phyloP scores from a whole-genome alignment of 2,797 vertebrate genomes.

The Sebastolobus alascanus region DNA sequence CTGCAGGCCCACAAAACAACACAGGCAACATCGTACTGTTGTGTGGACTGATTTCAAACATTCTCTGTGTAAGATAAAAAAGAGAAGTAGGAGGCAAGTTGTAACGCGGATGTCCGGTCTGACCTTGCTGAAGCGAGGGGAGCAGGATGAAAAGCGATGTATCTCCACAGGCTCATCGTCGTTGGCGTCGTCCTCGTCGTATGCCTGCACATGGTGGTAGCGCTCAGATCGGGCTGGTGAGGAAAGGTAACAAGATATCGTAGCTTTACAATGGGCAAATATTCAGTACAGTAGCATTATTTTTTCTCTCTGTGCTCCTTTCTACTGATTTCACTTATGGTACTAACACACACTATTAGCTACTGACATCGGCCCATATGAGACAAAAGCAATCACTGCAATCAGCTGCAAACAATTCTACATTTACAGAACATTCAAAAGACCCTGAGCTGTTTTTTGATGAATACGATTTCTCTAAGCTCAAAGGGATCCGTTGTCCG shows the following conservation, averaged over 20 bases:
- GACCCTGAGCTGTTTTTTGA: constrained; percentile 9
- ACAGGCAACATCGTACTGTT: not conserved
- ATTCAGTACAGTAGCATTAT: not conserved
- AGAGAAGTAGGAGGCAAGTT: not conserved
- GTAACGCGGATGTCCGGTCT: not conserved
- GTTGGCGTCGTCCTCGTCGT: constrained; percentile 93
- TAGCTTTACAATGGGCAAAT: not conserved
- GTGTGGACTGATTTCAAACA: not conserved
- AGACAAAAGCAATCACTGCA: not conserved
- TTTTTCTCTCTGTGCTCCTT: not conserved
- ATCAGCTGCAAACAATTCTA: not conserved
- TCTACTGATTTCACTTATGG: not conserved
- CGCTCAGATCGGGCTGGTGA: constrained; percentile 91
- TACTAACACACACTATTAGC: not conserved
- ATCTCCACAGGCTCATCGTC: constrained; percentile 95
- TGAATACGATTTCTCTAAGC: constrained; percentile 10
- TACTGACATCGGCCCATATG: not conserved
- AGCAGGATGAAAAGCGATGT: constrained; percentile 92
- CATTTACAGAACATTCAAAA: constrained; percentile 16
- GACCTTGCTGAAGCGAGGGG: constrained; percentile 95
- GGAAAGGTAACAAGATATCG: not conserved
- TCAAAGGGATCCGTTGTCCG: not conserved
- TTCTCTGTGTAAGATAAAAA: not conserved
- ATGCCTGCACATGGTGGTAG: constrained; percentile 93
- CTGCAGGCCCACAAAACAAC: constrained; percentile 68